These are phyloP conservation scores for Megaceryle alcyon DNA, from an alignment of 2,797 vertebrate genomes.

Conservation along the genomic window DNA sequence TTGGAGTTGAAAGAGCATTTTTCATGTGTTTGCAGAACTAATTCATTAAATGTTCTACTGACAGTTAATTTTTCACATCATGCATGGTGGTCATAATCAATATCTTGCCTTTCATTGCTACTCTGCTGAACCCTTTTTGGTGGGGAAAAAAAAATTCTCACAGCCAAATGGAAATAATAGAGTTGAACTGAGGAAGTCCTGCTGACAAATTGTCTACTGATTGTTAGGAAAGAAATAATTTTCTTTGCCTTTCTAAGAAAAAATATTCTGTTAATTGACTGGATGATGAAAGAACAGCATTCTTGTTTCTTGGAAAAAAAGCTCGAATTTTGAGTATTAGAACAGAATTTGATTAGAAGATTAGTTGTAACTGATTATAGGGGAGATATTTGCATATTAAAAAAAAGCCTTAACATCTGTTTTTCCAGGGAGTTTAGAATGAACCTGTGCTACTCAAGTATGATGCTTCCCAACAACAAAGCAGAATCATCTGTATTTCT, in stretches of 20 bases:
- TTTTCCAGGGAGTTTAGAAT: background rate
- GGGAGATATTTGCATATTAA: background rate
- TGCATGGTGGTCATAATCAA: background rate
- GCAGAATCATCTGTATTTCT: background rate
- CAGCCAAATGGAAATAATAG: background rate
- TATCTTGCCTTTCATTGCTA: background rate
- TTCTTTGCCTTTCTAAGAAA: background rate
- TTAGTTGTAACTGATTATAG: background rate
- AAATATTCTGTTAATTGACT: background rate
- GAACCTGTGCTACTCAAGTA: background rate
- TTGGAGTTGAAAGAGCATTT: background rate
- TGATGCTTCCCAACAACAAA: background rate
- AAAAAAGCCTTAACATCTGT: rapidly evolving
- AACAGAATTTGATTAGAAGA: background rate
- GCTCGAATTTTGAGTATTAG: background rate
- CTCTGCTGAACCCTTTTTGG: background rate
- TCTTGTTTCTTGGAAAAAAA: background rate
- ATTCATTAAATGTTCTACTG: background rate
- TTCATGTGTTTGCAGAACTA: constrained; percentile 23
- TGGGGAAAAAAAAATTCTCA: rapidly evolving
- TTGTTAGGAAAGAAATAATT: background rate
- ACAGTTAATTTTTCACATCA: background rate
- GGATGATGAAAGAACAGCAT: background rate
- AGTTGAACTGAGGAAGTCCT: background rate
- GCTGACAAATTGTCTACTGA: background rate